Evolutionary conservation across 2,888 invertebrate species (phyloP), one percentile per base, ranked within the genome.

Genomic region (Onchidella celtica): DNA sequence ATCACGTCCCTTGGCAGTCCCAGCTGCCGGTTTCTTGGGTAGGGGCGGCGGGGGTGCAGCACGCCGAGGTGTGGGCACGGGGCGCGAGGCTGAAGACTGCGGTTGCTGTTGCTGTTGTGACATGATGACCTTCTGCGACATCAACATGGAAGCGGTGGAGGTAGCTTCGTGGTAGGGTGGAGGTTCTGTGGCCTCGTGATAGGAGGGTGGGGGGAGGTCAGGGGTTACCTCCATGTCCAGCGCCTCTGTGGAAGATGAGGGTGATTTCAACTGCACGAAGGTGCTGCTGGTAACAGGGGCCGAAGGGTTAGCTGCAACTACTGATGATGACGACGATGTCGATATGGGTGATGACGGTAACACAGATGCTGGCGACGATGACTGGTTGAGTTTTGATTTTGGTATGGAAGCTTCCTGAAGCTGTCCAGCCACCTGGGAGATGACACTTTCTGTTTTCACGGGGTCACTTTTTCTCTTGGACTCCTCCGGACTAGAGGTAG

Each of bases 21-120:
- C 74, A 3, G 36, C 59, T 2, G 78, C 59, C 3, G 81, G 66
- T 27, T 79, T 79, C 34, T 82, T 80, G n/a, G 85, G 86, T 0
- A 36, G 73, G 24, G 77, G 78, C 59, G 87, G 87, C 9, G 86
- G 82, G n/a, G 87, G 86, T 17, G 86, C 85, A 11, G 63, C 59
- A 40, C 86, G 76, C 27, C 85, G 76, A 14, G 87, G 87, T n/a
- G 84, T 79, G 24, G 87, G 86, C n/a, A 61, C 59, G 61, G 84
- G 84, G 69, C 65, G 55, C 83, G 74, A 79, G 61, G 73, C 74
- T 17, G 55, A 34, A 68, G 34, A 21, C 36, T 36, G 29, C 40
- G 63, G 24, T 6, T 36, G 32, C 24, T 74, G 73, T 14, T 68
- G 77, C 21, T 69, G 68, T 47, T 79, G 79, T 11, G 68, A 40